phyloP scores from a whole-genome alignment of 1,140 invertebrate species.

The Limonius californicus region DNA sequence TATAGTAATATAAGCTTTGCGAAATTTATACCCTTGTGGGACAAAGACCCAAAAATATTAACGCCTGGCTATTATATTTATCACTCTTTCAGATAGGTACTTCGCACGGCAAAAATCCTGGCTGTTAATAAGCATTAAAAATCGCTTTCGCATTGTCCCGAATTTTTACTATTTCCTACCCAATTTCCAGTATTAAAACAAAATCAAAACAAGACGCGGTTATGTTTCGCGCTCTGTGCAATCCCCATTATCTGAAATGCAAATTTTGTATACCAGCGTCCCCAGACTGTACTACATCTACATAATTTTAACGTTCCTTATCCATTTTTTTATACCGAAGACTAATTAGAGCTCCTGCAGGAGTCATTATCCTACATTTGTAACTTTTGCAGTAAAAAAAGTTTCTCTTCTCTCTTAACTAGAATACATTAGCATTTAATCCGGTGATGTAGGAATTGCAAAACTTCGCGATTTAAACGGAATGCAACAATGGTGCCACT shows the following conservation, averaged over 20 bases:
- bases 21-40: neutral
- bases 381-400: constrained; percentile 7
- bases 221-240: too few relatives aligned
- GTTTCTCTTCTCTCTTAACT: neutral
- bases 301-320: constrained; percentile 10
- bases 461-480: neutral
- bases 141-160: too few relatives aligned
- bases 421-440: constrained; percentile 9
- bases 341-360: constrained; percentile 2
- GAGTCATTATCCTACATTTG: constrained; percentile 10
- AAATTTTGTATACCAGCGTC: neutral
- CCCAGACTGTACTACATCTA: constrained; percentile 2
- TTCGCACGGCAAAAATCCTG: too few relatives aligned
- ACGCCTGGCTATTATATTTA: neutral
- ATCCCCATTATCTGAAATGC: neutral
- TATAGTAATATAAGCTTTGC: constrained; percentile 3
- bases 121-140: too few relatives aligned
- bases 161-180: too few relatives aligned
- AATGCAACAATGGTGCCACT: constrained; percentile 3
- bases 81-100: too few relatives aligned
- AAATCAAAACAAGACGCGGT: too few relatives aligned
- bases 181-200: too few relatives aligned
- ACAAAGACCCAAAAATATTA: neutral
- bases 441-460: neutral
- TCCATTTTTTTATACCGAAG: constrained; percentile 5